Base-by-base conservation (phyloP, 2,888 invertebrate species). In the Lepetodrilus schrolli region DNA sequence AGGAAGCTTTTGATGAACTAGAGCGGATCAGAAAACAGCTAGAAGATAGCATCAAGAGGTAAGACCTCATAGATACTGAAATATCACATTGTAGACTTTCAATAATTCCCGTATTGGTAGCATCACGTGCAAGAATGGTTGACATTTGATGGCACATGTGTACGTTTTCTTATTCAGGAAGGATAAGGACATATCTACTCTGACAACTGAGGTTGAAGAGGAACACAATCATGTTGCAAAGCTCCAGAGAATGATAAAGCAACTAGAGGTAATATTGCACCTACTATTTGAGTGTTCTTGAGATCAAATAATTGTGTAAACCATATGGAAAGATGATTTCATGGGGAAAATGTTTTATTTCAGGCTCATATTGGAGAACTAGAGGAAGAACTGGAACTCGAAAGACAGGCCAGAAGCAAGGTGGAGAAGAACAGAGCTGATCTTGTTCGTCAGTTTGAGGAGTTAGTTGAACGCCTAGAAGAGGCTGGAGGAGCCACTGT, bases 401-500 rank as follows among this genome's bases (percentile, higher is more conserved):
- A 99, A 92, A 95, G 99, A 92, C 97, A 97, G 92, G 96, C 97
- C 82, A 95, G 98, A 89, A 95, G 96, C 90, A 98, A 98, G 92
- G 92, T 86, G 89, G 99, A 99, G 93, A 98, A 99, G 92, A 98
- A 98, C 92, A 96, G 98, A 87, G 95, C 96, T 88, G 99, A 99
- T 91, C 93, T 99, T 90, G 96, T 97, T 82, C 95, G 98, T 72
- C 99, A 99, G 92, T 94, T 99, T 82, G 98, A 99, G 89, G 97
- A 98, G 70, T 84, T 91, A 47, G 79, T 85, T 71, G 90, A 91
- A 76, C 87, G 90, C 72, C 86, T 91, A 85, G 99, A 99, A 92
- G 99, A 99, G 93, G 98, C 99, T 89, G 99, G 98, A 91, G 99
- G 99, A 91, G 99, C 99, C 89, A 99, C 99, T 85, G 96, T 97